Evolutionary conservation across 1,140 invertebrate species (phyloP).

Genomic region (Uloborus diversus): DNA sequence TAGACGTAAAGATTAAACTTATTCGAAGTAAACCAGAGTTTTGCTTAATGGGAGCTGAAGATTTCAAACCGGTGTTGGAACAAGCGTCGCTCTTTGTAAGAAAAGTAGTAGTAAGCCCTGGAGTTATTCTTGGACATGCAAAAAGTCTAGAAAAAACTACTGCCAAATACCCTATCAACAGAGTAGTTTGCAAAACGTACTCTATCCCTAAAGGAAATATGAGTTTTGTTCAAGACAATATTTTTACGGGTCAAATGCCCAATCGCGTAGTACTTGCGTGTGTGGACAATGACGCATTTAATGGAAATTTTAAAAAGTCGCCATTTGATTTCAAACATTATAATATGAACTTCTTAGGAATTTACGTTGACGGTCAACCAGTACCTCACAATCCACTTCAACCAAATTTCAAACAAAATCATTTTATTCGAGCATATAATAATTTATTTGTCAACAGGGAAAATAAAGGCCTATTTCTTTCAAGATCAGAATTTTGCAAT

Average conservation of each 20-base stretch:
- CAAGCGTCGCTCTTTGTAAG: not conserved
- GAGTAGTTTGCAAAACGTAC: conserved; percentile 2
- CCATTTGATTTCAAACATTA: conserved; percentile 20
- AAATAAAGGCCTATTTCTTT: not conserved
- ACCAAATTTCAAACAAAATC: not conserved
- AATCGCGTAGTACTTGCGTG: not conserved
- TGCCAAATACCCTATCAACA: conserved; percentile 6
- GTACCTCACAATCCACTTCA: not conserved
- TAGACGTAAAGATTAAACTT: not conserved
- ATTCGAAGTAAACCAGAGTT: conserved; percentile 5
- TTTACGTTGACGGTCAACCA: not conserved
- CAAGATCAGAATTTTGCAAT: not conserved
- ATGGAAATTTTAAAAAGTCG: not conserved
- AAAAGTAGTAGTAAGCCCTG: conserved; percentile 6
- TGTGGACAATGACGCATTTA: not conserved
- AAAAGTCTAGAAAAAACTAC: conserved; percentile 88
- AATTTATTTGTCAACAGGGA: not conserved
- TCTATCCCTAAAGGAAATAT: conserved; percentile 1
- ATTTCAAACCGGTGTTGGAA: not conserved
- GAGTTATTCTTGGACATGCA: conserved; percentile 3
- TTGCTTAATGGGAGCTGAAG: not conserved
- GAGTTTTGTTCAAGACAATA: conserved; percentile 22
- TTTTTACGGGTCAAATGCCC: conserved; percentile 20
- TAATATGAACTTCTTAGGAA: not conserved
- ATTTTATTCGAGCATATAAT: conserved; percentile 5